A percentile compares a stretch with the other conserved stretches of the same genome.
Evolutionary conservation across 2,797 vertebrate genomes (phyloP).

Genomic region (Antennarius maculatus): DNA sequence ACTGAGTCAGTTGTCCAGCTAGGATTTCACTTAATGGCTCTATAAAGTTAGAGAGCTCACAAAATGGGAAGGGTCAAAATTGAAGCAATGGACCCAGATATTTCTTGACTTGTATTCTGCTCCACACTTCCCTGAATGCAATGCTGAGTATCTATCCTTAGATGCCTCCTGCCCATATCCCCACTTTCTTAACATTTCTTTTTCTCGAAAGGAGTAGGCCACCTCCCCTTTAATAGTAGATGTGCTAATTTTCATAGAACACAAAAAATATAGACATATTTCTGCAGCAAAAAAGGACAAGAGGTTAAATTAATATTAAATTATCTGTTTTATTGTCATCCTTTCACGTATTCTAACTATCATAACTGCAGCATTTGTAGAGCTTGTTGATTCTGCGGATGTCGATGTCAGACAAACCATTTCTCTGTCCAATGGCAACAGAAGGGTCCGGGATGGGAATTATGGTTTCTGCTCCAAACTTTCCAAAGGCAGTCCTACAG

Average conservation of each 20-base stretch:
- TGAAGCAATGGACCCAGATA: neutral
- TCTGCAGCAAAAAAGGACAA: neutral
- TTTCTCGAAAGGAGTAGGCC: neutral
- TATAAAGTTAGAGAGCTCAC: neutral
- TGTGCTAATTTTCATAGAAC: neutral
- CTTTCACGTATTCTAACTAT: neutral
- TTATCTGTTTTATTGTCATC: conserved; percentile 10
- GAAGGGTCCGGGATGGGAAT: conserved; percentile 52
- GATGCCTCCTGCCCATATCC: neutral
- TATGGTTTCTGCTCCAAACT: conserved; percentile 9
- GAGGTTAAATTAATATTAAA: neutral
- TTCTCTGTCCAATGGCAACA: conserved; percentile 49
- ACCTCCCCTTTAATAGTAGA: neutral
- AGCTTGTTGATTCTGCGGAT: conserved; percentile 65
- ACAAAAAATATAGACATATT: neutral
- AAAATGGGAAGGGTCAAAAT: neutral
- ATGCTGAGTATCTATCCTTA: neutral
- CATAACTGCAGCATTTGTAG: conserved; percentile 47
- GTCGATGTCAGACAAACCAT: conserved; percentile 21
- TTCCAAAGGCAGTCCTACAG: conserved; percentile 61
- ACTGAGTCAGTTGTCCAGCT: neutral
- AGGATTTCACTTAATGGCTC: neutral
- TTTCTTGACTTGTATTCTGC: neutral
- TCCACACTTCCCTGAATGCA: neutral
- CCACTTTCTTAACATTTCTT: neutral